A percentile compares a stretch with the other conserved stretches of the same genome.
phyloP scores from a whole-genome alignment of 2,888 invertebrate genomes.

The Acrocyrtus sp. region DNA sequence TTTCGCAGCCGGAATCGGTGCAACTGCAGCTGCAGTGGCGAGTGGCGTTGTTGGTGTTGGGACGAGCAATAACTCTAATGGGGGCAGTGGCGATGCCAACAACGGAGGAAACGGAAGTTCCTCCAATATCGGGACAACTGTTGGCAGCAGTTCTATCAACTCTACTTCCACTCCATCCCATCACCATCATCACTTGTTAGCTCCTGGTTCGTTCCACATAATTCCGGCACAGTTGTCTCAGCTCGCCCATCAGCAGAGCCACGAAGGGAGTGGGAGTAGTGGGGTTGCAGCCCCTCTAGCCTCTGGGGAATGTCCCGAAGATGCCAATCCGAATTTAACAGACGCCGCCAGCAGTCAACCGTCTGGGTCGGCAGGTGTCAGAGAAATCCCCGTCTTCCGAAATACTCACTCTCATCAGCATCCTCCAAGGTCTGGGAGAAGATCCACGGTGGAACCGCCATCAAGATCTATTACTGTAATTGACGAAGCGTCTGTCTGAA shows the following conservation, averaged over 20 bases:
- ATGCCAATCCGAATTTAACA: conserved; percentile 21
- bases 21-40: conserved; percentile 59
- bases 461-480: conserved; percentile 79
- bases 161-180: conserved; percentile 13
- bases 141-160: conserved; percentile 10
- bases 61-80: conserved; percentile 9
- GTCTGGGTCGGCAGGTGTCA: conserved; percentile 27
- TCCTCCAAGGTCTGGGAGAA: conserved; percentile 41
- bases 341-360: neutral
- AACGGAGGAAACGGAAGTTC: conserved; percentile 62
- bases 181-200: conserved; percentile 44
- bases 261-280: neutral
- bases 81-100: conserved; percentile 59
- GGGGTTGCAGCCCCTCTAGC: conserved; percentile 33
- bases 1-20: conserved; percentile 58
- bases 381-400: conserved; percentile 46
- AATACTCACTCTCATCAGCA: conserved; percentile 36
- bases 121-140: conserved; percentile 53
- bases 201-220: conserved; percentile 47
- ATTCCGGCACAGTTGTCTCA: conserved; percentile 46
- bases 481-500: conserved; percentile 74
- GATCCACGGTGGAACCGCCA: conserved; percentile 66
- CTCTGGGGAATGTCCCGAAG: conserved; percentile 35
- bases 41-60: conserved; percentile 60
- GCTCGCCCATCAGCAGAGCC: conserved; percentile 14